phyloP scores from a whole-genome alignment of 2,113 vertebrate genomes.

The Lepidothrix coronata region DNA sequence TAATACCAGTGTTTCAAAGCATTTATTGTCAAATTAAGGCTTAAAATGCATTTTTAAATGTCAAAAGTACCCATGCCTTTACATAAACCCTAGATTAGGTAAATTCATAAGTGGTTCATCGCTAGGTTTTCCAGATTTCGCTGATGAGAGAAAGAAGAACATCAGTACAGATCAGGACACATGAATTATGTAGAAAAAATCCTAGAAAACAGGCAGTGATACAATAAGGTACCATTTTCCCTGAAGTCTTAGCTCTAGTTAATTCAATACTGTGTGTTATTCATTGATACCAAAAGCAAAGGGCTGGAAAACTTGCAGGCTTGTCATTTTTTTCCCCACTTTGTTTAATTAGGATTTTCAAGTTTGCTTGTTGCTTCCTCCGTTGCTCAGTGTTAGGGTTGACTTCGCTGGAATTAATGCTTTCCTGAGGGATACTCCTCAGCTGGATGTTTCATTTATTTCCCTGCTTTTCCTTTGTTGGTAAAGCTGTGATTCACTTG shows the following conservation, averaged over 20 bases:
- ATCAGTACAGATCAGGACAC: not conserved
- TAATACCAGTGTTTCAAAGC: slow-evolving; percentile 43
- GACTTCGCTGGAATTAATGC: not conserved
- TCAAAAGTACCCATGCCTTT: not conserved
- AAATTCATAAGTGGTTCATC: not conserved
- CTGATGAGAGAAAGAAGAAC: not conserved
- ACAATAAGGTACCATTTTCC: not conserved
- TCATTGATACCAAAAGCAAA: not conserved
- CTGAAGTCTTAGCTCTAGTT: not conserved
- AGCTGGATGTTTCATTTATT: not conserved
- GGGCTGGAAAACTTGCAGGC: not conserved
- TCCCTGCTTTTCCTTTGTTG: not conserved
- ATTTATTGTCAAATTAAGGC: slow-evolving; percentile 47
- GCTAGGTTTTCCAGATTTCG: not conserved
- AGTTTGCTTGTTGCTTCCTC: not conserved
- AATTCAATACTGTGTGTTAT: not conserved
- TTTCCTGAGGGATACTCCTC: not conserved
- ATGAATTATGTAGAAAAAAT: not conserved
- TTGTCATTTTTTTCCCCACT: not conserved
- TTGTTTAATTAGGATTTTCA: not conserved
- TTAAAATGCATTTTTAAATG: slow-evolving; percentile 49
- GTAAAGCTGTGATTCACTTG: not conserved
- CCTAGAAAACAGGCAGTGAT: not conserved
- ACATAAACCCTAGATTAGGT: not conserved
- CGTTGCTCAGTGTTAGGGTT: not conserved